These are phyloP conservation scores for Orthonyx spaldingii DNA, from an alignment of 2,113 vertebrate genomes.

Conservation along the genomic window DNA sequence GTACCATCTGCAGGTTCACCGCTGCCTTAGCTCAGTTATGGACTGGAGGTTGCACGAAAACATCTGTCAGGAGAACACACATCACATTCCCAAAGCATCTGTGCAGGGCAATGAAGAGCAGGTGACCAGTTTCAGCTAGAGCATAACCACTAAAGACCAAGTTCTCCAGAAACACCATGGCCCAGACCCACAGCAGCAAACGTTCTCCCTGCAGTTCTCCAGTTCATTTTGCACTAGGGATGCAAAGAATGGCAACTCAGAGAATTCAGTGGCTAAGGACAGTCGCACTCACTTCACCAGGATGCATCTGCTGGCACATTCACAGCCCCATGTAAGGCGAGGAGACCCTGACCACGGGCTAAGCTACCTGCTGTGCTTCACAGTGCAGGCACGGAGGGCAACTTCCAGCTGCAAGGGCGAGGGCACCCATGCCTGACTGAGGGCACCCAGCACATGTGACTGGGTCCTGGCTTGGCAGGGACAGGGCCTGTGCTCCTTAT, in stretches of 20 bases:
- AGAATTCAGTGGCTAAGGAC: background rate
- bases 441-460: background rate
- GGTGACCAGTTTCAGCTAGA: background rate
- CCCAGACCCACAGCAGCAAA: background rate
- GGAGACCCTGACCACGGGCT: background rate
- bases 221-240: background rate
- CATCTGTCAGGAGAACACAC: background rate
- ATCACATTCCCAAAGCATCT: background rate
- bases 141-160: background rate
- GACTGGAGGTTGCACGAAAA: background rate
- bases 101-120: background rate
- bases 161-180: background rate
- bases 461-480: background rate
- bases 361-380: background rate
- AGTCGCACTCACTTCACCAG: background rate
- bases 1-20: background rate
- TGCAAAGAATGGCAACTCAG: fast-evolving
- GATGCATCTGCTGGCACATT: fast-evolving
- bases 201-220: background rate
- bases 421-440: background rate
- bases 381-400: background rate
- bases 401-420: background rate
- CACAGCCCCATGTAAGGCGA: background rate
- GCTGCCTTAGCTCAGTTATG: background rate
- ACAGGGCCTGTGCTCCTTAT: background rate